phyloP scores from a whole-genome alignment of 1,140 invertebrate genomes.

The Drosophila ficusphila region DNA sequence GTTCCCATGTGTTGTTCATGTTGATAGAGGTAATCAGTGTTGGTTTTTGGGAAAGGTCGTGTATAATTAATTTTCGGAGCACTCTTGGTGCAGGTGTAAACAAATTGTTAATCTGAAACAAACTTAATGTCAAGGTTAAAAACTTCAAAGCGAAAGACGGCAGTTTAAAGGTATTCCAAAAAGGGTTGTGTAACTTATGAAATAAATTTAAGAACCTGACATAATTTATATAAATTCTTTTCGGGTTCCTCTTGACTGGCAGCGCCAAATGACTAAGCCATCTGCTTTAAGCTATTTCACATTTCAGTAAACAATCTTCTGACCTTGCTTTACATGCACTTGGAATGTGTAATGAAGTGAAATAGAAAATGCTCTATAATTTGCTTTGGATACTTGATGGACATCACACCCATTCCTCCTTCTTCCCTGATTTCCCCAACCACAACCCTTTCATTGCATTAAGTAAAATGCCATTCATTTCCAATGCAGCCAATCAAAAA shows the following conservation, averaged over 20 bases:
- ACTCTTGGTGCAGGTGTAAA: conserved; percentile 4
- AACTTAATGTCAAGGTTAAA: conserved; percentile 24
- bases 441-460: not conserved
- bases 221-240: not conserved
- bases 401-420: not conserved
- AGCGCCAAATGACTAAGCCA: not conserved
- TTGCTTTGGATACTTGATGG: conserved; percentile 11
- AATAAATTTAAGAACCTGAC: not conserved
- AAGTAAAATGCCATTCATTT: conserved; percentile 30
- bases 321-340: conserved; percentile 28
- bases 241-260: not conserved
- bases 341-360: conserved; percentile 36
- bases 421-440: not conserved
- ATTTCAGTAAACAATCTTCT: conserved; percentile 35
- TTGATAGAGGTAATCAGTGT: conserved; percentile 32
- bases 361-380: conserved; percentile 42
- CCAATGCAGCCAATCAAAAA: conserved; percentile 26
- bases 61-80: conserved; percentile 42
- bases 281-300: conserved; percentile 9
- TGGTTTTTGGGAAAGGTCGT: conserved; percentile 42
- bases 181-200: too few relatives aligned
- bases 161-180: too few relatives aligned
- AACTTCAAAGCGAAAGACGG: too few relatives aligned
- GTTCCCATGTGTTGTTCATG: conserved; percentile 27
- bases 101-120: not conserved